These are phyloP conservation scores for Pangasius krempfi DNA, from an alignment of 2,797 vertebrate genomes.

Conservation along the genomic window DNA sequence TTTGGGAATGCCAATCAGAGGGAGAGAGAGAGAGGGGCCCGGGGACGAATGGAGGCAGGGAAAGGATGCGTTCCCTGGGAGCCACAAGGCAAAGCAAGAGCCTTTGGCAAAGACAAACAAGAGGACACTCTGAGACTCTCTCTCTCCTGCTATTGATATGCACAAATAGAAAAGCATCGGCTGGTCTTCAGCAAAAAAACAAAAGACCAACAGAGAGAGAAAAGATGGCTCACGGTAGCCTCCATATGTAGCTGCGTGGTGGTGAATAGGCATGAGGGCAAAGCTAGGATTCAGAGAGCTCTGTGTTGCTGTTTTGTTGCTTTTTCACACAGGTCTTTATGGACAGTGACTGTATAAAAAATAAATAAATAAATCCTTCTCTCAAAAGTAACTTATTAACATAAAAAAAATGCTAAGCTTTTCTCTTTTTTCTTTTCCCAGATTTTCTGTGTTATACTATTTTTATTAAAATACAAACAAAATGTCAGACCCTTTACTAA, in stretches of 20 bases:
- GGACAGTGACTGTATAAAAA: conserved; percentile 42
- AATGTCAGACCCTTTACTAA: background rate
- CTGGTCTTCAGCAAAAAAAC: conserved; percentile 76
- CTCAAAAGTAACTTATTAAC: conserved; percentile 49
- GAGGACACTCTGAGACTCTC: conserved; percentile 73
- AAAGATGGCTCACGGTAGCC: conserved; percentile 59
- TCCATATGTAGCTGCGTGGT: conserved; percentile 73
- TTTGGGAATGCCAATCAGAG: conserved; percentile 83
- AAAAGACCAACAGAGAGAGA: conserved; percentile 68
- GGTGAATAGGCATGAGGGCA: conserved; percentile 70
- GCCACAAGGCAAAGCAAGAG: conserved; percentile 80
- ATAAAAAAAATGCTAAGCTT: conserved; percentile 33
- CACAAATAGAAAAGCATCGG: conserved; percentile 76
- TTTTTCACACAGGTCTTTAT: conserved; percentile 55
- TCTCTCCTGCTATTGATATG: conserved; percentile 74
- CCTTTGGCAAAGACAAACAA: conserved; percentile 84
- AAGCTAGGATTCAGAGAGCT: conserved; percentile 48
- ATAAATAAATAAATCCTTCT: conserved; percentile 5
- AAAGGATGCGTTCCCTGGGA: conserved; percentile 77
- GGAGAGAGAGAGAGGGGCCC: conserved; percentile 68
- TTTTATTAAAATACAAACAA: background rate
- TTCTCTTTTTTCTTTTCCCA: conserved; percentile 35
- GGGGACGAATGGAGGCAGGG: conserved; percentile 68
- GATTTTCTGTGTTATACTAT: conserved; percentile 18
- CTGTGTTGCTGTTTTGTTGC: conserved; percentile 61